Evolutionary conservation across 2,888 invertebrate genomes (phyloP), one percentile per base, ranked within the genome.

Genomic region (Cremastobaeus sp.): DNA sequence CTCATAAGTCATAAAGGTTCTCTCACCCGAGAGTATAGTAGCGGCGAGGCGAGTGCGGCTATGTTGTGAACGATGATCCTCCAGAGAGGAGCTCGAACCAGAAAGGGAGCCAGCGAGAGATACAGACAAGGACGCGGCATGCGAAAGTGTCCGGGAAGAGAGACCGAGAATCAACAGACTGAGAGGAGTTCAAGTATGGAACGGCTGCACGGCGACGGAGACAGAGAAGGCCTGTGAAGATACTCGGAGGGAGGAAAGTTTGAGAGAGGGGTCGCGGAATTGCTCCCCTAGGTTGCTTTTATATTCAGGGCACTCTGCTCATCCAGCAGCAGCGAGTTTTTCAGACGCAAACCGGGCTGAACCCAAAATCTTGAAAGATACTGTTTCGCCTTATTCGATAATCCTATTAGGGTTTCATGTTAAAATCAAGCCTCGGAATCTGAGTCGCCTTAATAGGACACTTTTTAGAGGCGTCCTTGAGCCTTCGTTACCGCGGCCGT

Each of bases 1-100:
- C 79, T 76, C 78, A 73, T 77, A 78, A 79, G 79, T 79, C 79
- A 79, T 77, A 79, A 77, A 78, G 78, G 76, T 76, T 74, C 77
- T 76, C 74, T 59, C 69, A 65, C 57, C 66, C 50, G 59, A 71
- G 71, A 66, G 71, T 69, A 55, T 48, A 68, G 69, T 41, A 57
- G 43, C 41, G 14, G 70, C 15, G 55, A 66, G 62, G 72, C 65
- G 34, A 66, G 39, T 54, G 52, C 65, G 64, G 66, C 54, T 48
- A 60, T 68, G 74, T 65, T 71, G 76, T 71, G 76, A 74, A 76
- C 74, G 76, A 76, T 74, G 76, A 76, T 74, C 74, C 76, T 74
- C 76, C 57, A 70, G 76, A 68, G 75, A 76, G 69, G 60, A 66
- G 60, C 74, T 65, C 60, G 54, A 52, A 52, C 59, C 34, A 52